Evolutionary conservation across 2,113 vertebrate genomes (phyloP).

Genomic region (Amia ocellicauda): DNA sequence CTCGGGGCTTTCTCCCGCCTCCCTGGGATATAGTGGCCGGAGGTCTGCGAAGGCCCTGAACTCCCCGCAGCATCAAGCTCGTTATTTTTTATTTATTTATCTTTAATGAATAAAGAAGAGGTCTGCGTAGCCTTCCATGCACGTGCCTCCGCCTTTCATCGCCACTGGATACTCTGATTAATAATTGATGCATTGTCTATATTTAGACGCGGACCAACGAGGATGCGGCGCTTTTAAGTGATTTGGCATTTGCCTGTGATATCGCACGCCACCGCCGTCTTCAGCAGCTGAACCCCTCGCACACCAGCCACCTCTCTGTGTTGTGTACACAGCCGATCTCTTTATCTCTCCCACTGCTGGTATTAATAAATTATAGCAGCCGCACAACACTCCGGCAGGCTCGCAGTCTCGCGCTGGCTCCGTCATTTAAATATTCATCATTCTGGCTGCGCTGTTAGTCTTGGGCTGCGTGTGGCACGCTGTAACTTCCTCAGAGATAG

Average conservation of each 20-base stretch:
- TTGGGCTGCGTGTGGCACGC: constrained; percentile 29
- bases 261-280: neutral
- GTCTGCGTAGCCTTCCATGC: neutral
- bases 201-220: constrained; percentile 28
- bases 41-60: too few species aligned
- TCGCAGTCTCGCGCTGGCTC: constrained; percentile 53
- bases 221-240: neutral
- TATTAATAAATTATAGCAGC: constrained; percentile 51
- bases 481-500: constrained; percentile 36
- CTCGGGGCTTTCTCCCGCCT: too few species aligned
- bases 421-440: constrained; percentile 71
- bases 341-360: constrained; percentile 47
- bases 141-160: constrained; percentile 30
- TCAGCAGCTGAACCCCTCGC: neutral
- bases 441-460: constrained; percentile 65
- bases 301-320: constrained; percentile 25
- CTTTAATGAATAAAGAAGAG: neutral
- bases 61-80: too few species aligned
- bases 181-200: constrained; percentile 45
- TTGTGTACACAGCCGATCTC: constrained; percentile 45
- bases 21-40: too few species aligned
- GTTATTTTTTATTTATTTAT: too few species aligned
- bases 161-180: constrained; percentile 37
- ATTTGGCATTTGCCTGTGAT: constrained; percentile 7
- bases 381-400: constrained; percentile 20